A percentile compares a stretch with the other conserved stretches of the same genome.
phyloP scores from a whole-genome alignment of 2,797 vertebrate species.

The Adelosebastes latens region DNA sequence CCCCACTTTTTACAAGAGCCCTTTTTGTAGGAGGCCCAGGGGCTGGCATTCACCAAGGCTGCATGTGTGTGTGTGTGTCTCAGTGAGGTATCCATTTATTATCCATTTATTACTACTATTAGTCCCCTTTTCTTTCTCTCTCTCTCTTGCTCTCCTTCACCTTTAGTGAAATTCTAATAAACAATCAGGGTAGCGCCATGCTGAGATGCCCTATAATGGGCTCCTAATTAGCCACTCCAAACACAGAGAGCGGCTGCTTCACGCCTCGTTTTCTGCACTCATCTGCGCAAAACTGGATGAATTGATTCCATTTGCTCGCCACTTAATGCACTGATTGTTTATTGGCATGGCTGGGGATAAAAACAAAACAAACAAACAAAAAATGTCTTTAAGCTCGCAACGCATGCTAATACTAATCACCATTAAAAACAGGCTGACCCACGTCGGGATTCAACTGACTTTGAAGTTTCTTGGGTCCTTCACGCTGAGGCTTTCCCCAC shows the following conservation, averaged over 20 bases:
- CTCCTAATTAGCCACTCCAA: constrained; percentile 83
- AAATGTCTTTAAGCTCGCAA: constrained; percentile 58
- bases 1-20: constrained; percentile 75
- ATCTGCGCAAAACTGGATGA: constrained; percentile 82
- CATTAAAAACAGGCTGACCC: constrained; percentile 58
- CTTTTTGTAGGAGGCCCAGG: constrained; percentile 72
- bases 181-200: constrained; percentile 78
- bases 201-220: constrained; percentile 80
- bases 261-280: constrained; percentile 82
- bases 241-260: constrained; percentile 79
- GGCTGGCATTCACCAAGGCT: constrained; percentile 67
- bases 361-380: constrained; percentile 71
- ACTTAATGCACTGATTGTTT: constrained; percentile 83
- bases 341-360: constrained; percentile 71
- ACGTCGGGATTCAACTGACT: constrained; percentile 34
- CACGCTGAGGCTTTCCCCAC: neutral
- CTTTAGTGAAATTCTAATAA: constrained; percentile 80
- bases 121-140: constrained; percentile 58
- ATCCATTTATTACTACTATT: constrained; percentile 81
- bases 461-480: constrained; percentile 52
- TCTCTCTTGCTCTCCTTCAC: constrained; percentile 55
- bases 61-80: constrained; percentile 37
- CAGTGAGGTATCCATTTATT: constrained; percentile 74
- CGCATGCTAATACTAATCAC: constrained; percentile 63
- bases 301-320: constrained; percentile 82